Base-by-base conservation (phyloP, 1,140 invertebrate species). In the Druon quercuslanigerum region DNA sequence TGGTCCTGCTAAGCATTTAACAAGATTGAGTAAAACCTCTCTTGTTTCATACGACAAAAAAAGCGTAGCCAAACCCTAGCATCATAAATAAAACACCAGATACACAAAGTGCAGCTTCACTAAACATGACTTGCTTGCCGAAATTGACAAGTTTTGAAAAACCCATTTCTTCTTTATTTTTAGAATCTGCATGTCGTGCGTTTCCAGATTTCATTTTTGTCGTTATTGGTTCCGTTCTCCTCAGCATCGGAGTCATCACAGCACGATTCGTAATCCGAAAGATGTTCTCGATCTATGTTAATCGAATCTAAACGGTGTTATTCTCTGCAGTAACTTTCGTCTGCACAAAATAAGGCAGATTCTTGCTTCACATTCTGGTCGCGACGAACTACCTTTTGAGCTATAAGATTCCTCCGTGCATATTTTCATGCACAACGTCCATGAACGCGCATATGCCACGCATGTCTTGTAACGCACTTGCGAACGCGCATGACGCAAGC, bases 71-170 rank as follows among this genome's bases (percentile, higher is more conserved):
- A 54, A 57, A 57, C 50, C 52, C 73, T 19, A 57, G n/a, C 46
- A 50, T n/a, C 52, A 74, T 74, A 14, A 74, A 52, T 16, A 74
- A 11, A n/a, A 74, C 52, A 57, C 57, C 73, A 46, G 73, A 74
- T 12, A 74, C 52, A 57, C 33, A 57, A n/a, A 74, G 52, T 33
- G 19, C 19, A 74, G 73, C 20, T 8, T 40, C 9, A 51, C 19
- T 20, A 8, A 74, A 74, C 73, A 57, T 74, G 8, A 74, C 57
- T 46, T 57, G 1, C 17, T 19, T 54, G 56, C 73, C 54, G 46
- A 50, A 60, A 60, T 60, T 60, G 13, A 60, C 12, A 33, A 60
- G 57, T 60, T 60, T 60, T 33, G 20, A 33, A 14, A 60, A 60
- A 33, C 57, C 57, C 1, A 60, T 60, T 3, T 60, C 12, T 33